Conservation (phyloP, 1,140 invertebrate genomes). For the Sarcophaga bullata region DNA sequence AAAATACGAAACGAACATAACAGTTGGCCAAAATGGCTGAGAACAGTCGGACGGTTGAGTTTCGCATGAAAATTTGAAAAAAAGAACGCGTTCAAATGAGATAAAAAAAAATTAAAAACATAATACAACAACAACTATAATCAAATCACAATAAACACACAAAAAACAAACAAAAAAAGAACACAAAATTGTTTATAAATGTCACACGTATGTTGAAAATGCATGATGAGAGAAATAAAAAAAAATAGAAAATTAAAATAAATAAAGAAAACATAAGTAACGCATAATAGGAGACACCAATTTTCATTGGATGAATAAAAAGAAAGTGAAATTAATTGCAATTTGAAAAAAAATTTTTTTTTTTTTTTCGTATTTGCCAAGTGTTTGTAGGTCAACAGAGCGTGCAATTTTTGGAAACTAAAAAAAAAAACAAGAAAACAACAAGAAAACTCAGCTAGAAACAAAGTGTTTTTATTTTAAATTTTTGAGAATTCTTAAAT, state of each 20-base stretch:
- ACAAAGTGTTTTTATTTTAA: slow-evolving; percentile 3
- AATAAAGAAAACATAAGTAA: not conserved
- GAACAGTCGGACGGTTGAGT: slow-evolving; percentile 19
- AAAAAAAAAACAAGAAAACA: not conserved
- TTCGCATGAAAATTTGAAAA: not conserved
- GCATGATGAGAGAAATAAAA: not conserved
- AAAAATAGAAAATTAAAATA: not conserved
- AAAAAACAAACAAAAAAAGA: too few species aligned
- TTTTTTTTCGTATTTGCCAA: not conserved
- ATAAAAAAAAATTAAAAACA: not conserved
- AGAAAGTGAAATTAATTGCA: not conserved
- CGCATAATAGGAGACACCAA: not conserved
- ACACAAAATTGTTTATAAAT: slow-evolving; percentile 15
- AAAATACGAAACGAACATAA: not conserved
- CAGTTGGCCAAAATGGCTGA: slow-evolving; percentile 32
- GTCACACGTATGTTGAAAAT: slow-evolving; percentile 11
- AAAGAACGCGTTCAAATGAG: slow-evolving; percentile 4
- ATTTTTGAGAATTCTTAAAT: too few species aligned
- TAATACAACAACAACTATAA: not conserved
- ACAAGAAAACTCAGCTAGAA: not conserved
- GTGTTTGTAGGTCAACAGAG: not conserved
- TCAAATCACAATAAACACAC: not conserved
- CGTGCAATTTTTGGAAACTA: not conserved
- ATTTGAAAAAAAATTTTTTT: not conserved
- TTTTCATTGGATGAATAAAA: not conserved